These are phyloP conservation scores for Acrobasis consociella DNA, from an alignment of 2,888 invertebrate species.

Conservation along the genomic window DNA sequence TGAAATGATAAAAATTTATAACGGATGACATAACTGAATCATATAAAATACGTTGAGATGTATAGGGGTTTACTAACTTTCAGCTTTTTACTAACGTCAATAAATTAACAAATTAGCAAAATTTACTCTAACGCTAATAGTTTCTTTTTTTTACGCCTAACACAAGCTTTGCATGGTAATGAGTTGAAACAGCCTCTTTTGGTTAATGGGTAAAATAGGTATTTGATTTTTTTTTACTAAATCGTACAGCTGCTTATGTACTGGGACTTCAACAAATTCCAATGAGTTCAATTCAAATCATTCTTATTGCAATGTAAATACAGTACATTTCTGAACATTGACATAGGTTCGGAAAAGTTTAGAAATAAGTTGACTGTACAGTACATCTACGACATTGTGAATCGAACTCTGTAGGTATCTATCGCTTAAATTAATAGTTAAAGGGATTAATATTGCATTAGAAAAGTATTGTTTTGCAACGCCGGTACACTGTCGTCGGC, in stretches of 20 bases:
- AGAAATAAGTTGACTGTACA: no score
- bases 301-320: no score
- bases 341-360: no score
- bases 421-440: no score
- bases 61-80: background rate
- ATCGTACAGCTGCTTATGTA: background rate
- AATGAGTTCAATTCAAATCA: no score
- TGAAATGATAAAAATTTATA: background rate
- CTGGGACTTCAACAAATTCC: background rate
- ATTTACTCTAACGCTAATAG: conserved; percentile 30
- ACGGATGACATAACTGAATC: background rate
- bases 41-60: background rate
- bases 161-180: conserved; percentile 67
- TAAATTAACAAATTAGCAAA: conserved; percentile 28
- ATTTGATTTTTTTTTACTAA: conserved; percentile 22
- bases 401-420: no score
- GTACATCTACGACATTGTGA: no score
- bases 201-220: conserved; percentile 54
- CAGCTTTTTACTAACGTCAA: conserved; percentile 5
- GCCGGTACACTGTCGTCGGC: no score
- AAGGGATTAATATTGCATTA: no score
- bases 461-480: no score
- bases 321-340: no score
- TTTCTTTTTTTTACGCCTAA: conserved; percentile 36
- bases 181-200: conserved; percentile 82